These are phyloP conservation scores for Ochropleura plecta DNA, from an alignment of 2,888 invertebrate species.

Conservation along the genomic window DNA sequence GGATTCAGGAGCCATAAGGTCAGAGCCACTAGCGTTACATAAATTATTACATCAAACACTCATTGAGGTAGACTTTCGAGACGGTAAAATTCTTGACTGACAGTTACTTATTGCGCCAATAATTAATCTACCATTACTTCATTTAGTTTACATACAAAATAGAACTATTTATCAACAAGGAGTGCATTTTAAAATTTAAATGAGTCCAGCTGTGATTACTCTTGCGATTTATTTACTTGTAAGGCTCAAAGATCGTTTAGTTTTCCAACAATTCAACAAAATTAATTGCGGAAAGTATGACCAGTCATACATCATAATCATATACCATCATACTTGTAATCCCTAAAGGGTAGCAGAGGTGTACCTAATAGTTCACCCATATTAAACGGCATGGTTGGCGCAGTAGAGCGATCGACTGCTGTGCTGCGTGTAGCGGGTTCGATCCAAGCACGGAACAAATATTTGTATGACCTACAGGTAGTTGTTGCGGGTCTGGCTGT, in stretches of 20 bases:
- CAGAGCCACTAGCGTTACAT: conserved; percentile 24
- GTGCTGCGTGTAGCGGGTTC: too few species aligned
- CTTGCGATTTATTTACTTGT: conserved; percentile 18
- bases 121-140: conserved; percentile 22
- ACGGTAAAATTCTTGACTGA: conserved; percentile 26
- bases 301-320: background rate
- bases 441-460: too few species aligned
- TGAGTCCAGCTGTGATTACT: background rate
- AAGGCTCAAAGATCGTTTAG: background rate
- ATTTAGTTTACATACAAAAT: conserved; percentile 19
- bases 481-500: too few species aligned
- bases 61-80: conserved; percentile 52
- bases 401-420: too few species aligned
- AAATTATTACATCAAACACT: conserved; percentile 51
- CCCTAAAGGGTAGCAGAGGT: too few species aligned
- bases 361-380: too few species aligned
- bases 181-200: conserved; percentile 10
- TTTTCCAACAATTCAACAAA: background rate
- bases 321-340: too few species aligned
- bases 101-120: conserved; percentile 23
- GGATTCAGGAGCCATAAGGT: conserved; percentile 9
- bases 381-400: too few species aligned
- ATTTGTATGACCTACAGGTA: too few species aligned
- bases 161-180: conserved; percentile 25
- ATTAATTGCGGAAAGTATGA: background rate